Percentiles rank a stretch among this genome's conserved stretches.
Conservation (phyloP, 2,888 invertebrate species). For the Pediacus dermestoides region DNA sequence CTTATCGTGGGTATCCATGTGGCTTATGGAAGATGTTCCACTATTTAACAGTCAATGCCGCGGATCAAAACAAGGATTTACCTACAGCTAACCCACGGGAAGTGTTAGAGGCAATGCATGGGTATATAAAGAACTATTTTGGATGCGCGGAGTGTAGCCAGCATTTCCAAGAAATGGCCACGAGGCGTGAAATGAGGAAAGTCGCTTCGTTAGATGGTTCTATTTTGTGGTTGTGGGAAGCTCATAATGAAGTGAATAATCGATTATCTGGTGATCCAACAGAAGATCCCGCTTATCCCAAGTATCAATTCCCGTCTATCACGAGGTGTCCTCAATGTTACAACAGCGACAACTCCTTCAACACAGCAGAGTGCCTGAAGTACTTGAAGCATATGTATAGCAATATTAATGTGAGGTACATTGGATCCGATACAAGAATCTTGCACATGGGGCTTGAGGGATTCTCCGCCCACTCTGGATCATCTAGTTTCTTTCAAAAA, state of each 20-base stretch:
- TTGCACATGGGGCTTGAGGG: constrained; percentile 38
- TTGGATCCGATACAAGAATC: constrained; percentile 45
- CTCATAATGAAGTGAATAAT: constrained; percentile 90
- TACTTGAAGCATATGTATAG: constrained; percentile 60
- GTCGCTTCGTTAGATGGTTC: constrained; percentile 70
- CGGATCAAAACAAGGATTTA: constrained; percentile 38
- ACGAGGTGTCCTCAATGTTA: constrained; percentile 68
- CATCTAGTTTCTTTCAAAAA: constrained; percentile 34
- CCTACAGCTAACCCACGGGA: constrained; percentile 58
- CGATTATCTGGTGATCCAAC: constrained; percentile 80
- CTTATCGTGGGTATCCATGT: constrained; percentile 86
- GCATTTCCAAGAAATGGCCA: constrained; percentile 87
- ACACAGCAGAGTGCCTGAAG: constrained; percentile 59
- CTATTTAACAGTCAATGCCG: constrained; percentile 78
- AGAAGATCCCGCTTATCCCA: constrained; percentile 88
- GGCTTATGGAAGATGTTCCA: constrained; percentile 95
- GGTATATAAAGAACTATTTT: constrained; percentile 88
- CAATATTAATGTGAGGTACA: constrained; percentile 51
- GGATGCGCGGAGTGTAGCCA: constrained; percentile 87
- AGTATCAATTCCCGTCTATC: constrained; percentile 79
- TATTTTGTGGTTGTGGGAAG: constrained; percentile 89
- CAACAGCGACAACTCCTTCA: constrained; percentile 55
- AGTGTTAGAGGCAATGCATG: constrained; percentile 78
- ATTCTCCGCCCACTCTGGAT: constrained; percentile 14
- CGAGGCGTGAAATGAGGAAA: constrained; percentile 63